A percentile compares a stretch with the other conserved stretches of the same genome.
phyloP scores from a whole-genome alignment of 2,888 invertebrate species.

The Neoascia interrupta region DNA sequence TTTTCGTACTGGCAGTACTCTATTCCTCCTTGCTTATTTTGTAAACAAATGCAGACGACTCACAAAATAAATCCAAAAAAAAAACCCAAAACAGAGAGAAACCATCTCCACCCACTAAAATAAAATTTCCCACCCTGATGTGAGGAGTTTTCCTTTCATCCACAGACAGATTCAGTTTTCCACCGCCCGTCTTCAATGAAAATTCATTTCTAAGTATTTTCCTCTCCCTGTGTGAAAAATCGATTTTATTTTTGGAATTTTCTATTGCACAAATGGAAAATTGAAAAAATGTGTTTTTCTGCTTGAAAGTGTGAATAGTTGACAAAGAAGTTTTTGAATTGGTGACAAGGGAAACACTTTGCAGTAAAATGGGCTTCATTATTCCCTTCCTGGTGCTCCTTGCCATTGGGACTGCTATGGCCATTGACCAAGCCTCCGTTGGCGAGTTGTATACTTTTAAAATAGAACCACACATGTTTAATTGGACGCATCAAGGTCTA shows the following conservation, averaged over 20 bases:
- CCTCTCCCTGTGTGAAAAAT: conserved; percentile 48
- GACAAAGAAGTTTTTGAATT: not conserved
- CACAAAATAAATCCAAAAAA: no score
- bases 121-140: not conserved
- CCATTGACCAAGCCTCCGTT: conserved; percentile 75
- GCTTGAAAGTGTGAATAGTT: conserved; percentile 2
- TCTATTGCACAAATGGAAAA: conserved; percentile 17
- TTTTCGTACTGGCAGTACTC: not conserved
- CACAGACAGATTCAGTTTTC: conserved; percentile 33
- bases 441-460: conserved; percentile 89
- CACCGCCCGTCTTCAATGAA: conserved; percentile 29
- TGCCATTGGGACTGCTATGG: conserved; percentile 17
- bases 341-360: not conserved
- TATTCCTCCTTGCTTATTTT: no score
- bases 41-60: no score
- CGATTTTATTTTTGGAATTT: conserved; percentile 66
- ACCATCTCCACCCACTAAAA: conserved; percentile 9
- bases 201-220: conserved; percentile 27
- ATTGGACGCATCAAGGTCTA: conserved; percentile 84
- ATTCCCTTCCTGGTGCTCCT: conserved; percentile 1
- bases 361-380: conserved; percentile 17
- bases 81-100: conserved; percentile 62
- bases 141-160: conserved; percentile 32
- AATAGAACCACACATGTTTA: conserved; percentile 88
- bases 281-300: conserved; percentile 36